Base-by-base conservation (phyloP, 1,140 invertebrate species). In the Drosophila kikkawai region DNA sequence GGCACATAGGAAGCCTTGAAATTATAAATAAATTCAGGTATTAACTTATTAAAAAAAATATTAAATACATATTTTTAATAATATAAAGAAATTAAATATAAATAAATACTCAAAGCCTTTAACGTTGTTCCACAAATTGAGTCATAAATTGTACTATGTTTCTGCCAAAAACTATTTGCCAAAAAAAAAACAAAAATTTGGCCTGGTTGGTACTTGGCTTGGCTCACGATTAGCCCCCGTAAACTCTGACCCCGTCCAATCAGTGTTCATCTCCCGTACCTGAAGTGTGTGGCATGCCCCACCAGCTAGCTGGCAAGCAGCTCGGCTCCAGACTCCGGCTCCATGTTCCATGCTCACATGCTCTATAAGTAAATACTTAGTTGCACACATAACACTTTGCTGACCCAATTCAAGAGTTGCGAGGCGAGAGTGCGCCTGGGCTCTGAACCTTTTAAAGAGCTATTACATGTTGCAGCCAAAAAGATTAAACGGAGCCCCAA, bases 371-470 rank as follows among this genome's bases (percentile, higher is more conserved):
- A 78, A 63, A 81, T 68, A 83, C 66, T 74, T 80, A 55, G 85
- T 51, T 79, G 85, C 85, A 75, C 68, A 88, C 78, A 88, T 90
- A 85, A 88, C 85, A 90, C 85, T 85, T 79, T 76, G 75, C 67
- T 88, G 85, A 90, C 85, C 85, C 85, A 88, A 88, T 88, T 88
- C 60, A 47, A 76, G 86, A 55, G 51, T 39, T 53, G 47, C 73
- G 85, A 77, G 63, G 67, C 68, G 75, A 71, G 74, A 41, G 75
- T 80, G 83, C 80, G 79, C 77, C 77, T 75, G 76, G 73, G 70
- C 75, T 75, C 58, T 84, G 68, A 85, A 88, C 85, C 85, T 88
- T 88, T 88, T 88, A 90, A 88, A 90, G 85, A 85, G 85, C 85
- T 90, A 85, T 88, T 88, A 88, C 85, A 85, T 82, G 85, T 82